Base-by-base conservation (phyloP, 1,140 invertebrate species). In the Eumeta japonica region DNA sequence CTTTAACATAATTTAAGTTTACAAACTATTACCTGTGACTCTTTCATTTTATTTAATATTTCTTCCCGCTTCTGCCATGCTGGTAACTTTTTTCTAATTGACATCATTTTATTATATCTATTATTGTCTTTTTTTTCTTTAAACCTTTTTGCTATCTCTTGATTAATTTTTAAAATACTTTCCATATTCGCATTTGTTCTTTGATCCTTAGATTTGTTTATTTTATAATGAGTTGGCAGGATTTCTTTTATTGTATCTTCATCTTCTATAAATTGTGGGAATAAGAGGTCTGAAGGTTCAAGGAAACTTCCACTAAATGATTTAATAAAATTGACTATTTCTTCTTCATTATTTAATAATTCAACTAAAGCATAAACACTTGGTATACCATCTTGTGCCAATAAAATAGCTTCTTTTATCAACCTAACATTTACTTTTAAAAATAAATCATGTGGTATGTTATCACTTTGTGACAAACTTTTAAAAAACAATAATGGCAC, bases 321-420 rank as follows among this genome's bases (percentile, higher is more conserved):
- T 48, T 81, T 78, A 37, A 85, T 59, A 52, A 75, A 77, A 46
- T 80, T 76, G 7, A 77, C 57, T 40, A 88, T 82, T 41, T 81
- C 76, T 39, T 86, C 82, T 62, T 84, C 81, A 52, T 83, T 84
- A 60, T 83, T 81, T 42, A 89, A 57, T 30, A 87, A 55, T 62
- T 87, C 83, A 16, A 82, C 80, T 47, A 88, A 72, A 16, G 81
- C 81, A 55, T 83, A 89, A 46, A 88, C 71, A 53, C 78, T 82
- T 7, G 85, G 81, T 49, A 81, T 81, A 31, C 84, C 83, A 56
- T 84, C 79, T 45, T 70, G 52, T n/a, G 84, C 80, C 34, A 83
- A 71, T 24, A 60, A 52, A 35, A 78, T 66, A 2, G 86, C 84
- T 75, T 88, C 84, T 10, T 80, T 63, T 50, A 83, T 75, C 17